Base-by-base conservation (phyloP, 1,140 invertebrate genomes). In the Episyrphus balteatus region DNA sequence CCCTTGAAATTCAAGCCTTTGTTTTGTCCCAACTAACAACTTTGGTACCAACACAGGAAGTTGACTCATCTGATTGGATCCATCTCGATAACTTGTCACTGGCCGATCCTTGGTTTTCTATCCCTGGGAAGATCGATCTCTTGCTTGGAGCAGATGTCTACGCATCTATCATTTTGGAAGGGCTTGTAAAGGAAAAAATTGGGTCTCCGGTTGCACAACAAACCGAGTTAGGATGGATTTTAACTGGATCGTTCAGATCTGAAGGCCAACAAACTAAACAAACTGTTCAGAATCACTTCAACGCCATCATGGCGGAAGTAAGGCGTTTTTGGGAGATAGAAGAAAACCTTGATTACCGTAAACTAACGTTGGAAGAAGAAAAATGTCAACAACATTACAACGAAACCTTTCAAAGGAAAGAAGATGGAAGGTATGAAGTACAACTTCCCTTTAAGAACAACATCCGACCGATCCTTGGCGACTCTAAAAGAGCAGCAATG, bases 291-390 rank as follows among this genome's bases (percentile, higher is more conserved):
- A n/a, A n/a, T n/a, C n/a, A n/a, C n/a, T n/a, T n/a, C n/a, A n/a
- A n/a, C n/a, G n/a, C n/a, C n/a, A n/a, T 34, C n/a, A 34, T 10
- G n/a, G n/a, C n/a, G 9, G 33, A 34, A 10, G 9, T 55, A 19
- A 17, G 2, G 19, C 44, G 46, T 44, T 55, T 51, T 51, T 53
- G 49, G 51, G 40, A 55, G 48, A 26, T 48, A 14, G 50, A 56
- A 34, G 41, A 54, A 44, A 15, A 47, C n/a, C 51, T 17, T 30
- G 11, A 31, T 21, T 10, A 12, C 40, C 39, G 15, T 32, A 15
- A 18, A 13, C 18, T 41, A 21, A 34, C 44, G 26, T 37, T 26
- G n/a, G 13, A 26, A 51, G 44, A 52, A 51, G 15, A 31, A 15
- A 32, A 41, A 15, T 55, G 51, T 33, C 8, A 9, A 13, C 8